Evolutionary conservation across 2,797 vertebrate species (phyloP).

Genomic region (Halcyon leucocephala): DNA sequence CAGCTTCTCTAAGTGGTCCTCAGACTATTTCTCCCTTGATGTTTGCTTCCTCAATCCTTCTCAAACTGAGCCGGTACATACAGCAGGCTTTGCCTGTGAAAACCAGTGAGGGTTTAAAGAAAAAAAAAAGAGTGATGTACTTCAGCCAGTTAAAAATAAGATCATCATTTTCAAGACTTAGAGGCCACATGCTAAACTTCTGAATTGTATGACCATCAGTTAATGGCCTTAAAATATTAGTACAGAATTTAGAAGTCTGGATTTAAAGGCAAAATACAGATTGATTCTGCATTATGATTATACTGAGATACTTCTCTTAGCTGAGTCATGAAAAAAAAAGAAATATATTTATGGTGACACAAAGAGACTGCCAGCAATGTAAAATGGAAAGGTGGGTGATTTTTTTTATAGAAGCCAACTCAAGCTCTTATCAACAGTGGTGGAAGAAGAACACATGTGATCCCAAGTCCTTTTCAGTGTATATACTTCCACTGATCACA

Average conservation of each 20-base stretch:
- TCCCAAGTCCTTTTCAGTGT: neutral
- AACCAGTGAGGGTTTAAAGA: neutral
- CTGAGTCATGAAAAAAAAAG: neutral
- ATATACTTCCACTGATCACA: neutral
- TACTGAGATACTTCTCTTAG: neutral
- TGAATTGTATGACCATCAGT: neutral
- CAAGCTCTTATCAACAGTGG: neutral
- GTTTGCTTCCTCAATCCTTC: neutral
- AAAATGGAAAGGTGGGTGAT: neutral
- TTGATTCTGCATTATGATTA: neutral
- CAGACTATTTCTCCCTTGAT: neutral
- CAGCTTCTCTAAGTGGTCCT: neutral
- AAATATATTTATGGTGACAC: neutral
- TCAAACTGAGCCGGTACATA: neutral
- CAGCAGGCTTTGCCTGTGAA: neutral
- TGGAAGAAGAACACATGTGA: neutral
- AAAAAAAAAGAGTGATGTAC: neutral
- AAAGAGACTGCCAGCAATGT: neutral
- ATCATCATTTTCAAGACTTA: neutral
- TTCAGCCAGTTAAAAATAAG: neutral
- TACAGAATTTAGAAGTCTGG: neutral
- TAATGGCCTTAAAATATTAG: neutral
- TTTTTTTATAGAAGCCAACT: neutral
- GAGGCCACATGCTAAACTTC: neutral
- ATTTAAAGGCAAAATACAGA: neutral